phyloP scores from a whole-genome alignment of 2,888 invertebrate species.

The Andrena fulva region DNA sequence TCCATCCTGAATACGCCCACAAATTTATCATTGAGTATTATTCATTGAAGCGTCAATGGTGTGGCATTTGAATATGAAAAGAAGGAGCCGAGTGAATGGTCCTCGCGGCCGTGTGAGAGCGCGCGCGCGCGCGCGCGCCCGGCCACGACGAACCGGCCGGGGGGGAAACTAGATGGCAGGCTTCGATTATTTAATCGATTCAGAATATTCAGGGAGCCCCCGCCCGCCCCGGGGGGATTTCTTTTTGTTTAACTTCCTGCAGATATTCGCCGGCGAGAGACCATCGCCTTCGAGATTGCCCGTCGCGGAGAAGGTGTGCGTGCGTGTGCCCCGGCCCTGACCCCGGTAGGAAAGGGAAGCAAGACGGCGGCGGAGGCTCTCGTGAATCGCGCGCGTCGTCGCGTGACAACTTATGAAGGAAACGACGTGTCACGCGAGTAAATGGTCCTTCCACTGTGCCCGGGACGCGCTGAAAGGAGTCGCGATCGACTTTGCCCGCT shows the following conservation, averaged over 20 bases:
- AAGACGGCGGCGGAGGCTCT: constrained; percentile 17
- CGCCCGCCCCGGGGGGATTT: constrained; percentile 67
- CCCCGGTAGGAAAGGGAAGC: constrained; percentile 58
- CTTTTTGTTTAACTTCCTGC: constrained; percentile 84
- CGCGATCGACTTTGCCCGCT: constrained; percentile 58
- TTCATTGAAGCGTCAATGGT: constrained; percentile 85
- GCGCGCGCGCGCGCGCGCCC: constrained; percentile 23
- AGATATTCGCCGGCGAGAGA: constrained; percentile 71
- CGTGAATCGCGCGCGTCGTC: constrained; percentile 63
- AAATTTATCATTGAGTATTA: constrained; percentile 85
- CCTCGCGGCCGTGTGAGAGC: constrained; percentile 59
- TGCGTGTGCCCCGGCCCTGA: constrained; percentile 43
- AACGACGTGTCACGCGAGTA: constrained; percentile 69
- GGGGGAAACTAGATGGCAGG: constrained; percentile 79
- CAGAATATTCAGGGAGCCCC: constrained; percentile 82
- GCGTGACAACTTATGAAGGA: constrained; percentile 71
- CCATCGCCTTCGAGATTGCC: constrained; percentile 59
- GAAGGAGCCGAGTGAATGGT: constrained; percentile 82
- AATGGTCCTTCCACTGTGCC: constrained; percentile 62
- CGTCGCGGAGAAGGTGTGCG: not conserved
- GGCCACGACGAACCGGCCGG: constrained; percentile 32
- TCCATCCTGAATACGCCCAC: constrained; percentile 84
- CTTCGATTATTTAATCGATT: constrained; percentile 85
- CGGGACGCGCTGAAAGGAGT: constrained; percentile 46
- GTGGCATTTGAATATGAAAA: constrained; percentile 85